Evolutionary conservation across 2,113 vertebrate species (phyloP), one percentile per base, ranked within the genome.

Genomic region (Aythya baeri): DNA sequence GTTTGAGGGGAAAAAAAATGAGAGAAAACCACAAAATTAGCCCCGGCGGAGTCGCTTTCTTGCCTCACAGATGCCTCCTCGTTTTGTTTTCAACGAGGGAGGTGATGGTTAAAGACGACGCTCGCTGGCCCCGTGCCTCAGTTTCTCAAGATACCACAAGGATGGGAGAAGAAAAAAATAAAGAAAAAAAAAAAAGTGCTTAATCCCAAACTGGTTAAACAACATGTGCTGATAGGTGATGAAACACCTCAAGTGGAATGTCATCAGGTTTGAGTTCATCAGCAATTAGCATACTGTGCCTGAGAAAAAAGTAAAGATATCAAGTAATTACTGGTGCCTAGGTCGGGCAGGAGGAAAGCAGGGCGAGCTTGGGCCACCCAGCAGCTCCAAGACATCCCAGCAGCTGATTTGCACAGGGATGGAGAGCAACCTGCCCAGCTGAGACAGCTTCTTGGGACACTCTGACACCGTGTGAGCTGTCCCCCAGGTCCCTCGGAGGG

Each of bases 1-100:
- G 7, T 11, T 44, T 3, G 9, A n/a, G 17, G 11, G 10, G 16
- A 13, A 65, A 36, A 22, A 20, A n/a, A 46, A 15, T 41, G 3
- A 22, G 32, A 17, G 41, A 74, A 44, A 0, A 1, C 2, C 15
- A 8, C 6, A 29, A 20, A n/a, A 32, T 10, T 9, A 31, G 21
- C 18, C 52, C 25, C 27, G 4, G 2, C 71, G 25, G 25, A 13
- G 62, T 3, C 26, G 1, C 6, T 1, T 5, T 18, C 1, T 7
- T 3, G 36, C 6, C 0, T 1, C 2, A 7, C 0, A 13, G 76
- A 44, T 58, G 2, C 20, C 63, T 67, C n/a, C 17, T 2, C 1
- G 32, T 2, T 52, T 38, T 25, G 0, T 18, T 22, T 38, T 14
- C 23, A 6, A 27, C 0, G 13, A 50, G 61, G 54, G 27, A 21